Conservation (phyloP, 2,113 vertebrate genomes). For the Hippopotamus amphibius region DNA sequence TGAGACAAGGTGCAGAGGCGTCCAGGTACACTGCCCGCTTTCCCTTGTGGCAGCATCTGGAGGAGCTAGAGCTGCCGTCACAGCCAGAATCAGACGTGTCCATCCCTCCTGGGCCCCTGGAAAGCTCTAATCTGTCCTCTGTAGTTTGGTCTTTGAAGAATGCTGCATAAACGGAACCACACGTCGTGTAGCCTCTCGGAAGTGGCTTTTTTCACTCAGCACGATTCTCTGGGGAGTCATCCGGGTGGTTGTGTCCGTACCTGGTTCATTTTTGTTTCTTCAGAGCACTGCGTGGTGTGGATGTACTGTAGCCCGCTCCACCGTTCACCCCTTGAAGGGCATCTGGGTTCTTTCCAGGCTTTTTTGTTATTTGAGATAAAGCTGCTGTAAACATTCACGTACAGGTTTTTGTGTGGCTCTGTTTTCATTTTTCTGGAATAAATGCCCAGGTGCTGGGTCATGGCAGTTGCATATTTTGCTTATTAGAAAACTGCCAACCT, state of each 20-base stretch:
- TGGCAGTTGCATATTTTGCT: neutral
- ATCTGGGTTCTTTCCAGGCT: neutral
- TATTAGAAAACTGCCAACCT: neutral
- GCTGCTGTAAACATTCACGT: accelerated
- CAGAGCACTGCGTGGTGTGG: neutral
- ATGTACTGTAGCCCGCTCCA: accelerated
- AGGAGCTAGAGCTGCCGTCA: neutral
- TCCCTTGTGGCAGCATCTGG: too few relatives aligned
- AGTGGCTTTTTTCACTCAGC: neutral
- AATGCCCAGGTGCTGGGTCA: neutral
- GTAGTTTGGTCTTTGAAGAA: neutral
- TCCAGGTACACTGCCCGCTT: accelerated
- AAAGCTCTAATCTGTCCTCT: too few relatives aligned
- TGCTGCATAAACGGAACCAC: neutral
- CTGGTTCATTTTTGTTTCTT: neutral
- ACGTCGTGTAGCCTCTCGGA: accelerated
- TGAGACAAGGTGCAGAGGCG: neutral
- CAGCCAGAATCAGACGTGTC: accelerated
- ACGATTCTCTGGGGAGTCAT: neutral
- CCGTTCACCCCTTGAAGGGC: too few relatives aligned
- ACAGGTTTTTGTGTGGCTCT: neutral
- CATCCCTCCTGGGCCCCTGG: neutral
- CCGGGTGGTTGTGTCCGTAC: neutral
- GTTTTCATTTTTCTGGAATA: neutral
- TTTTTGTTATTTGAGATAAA: neutral